These are phyloP conservation scores for Callosobruchus maculatus DNA, from an alignment of 2,888 invertebrate genomes.

Conservation along the genomic window DNA sequence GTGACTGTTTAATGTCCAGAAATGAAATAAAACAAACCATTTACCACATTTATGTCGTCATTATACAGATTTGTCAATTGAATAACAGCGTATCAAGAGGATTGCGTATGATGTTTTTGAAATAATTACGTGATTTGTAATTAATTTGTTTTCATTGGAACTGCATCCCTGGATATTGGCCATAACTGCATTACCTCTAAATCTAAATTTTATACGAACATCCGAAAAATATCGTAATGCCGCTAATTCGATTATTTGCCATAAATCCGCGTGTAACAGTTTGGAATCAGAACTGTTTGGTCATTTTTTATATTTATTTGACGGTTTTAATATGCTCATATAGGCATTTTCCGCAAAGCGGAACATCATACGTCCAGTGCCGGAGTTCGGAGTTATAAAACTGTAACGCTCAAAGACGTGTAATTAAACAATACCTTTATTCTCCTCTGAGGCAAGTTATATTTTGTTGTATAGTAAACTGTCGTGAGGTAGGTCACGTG, in stretches of 20 bases:
- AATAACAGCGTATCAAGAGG: background rate
- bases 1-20: background rate
- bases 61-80: background rate
- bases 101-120: background rate
- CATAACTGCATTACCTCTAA: background rate
- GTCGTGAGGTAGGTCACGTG: too few species aligned
- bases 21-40: background rate
- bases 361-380: background rate
- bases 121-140: background rate
- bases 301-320: background rate
- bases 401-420: too few species aligned
- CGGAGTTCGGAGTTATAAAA: background rate
- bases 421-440: too few species aligned
- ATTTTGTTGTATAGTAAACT: too few species aligned
- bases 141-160: background rate
- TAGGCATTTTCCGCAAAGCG: background rate
- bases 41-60: background rate
- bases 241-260: background rate
- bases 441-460: too few species aligned
- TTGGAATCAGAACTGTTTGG: background rate
- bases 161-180: background rate
- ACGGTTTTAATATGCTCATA: background rate
- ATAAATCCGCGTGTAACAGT: background rate
- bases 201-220: background rate
- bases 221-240: background rate